These are phyloP conservation scores for Palaemon carinicauda DNA, from an alignment of 1,140 invertebrate genomes.

Conservation along the genomic window DNA sequence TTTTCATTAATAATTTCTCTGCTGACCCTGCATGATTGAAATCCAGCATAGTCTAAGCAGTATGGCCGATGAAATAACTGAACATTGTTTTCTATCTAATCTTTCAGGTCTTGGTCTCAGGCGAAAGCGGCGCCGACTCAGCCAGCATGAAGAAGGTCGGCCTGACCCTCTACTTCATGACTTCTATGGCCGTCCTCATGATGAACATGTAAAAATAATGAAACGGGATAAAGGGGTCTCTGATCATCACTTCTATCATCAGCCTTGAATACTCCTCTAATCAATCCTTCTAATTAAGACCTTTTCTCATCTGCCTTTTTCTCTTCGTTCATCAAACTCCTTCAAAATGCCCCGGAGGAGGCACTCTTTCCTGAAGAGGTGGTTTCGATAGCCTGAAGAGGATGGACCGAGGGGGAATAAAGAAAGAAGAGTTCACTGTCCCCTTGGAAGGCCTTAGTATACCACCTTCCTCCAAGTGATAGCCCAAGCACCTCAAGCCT, in stretches of 20 bases:
- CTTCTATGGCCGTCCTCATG: conserved; percentile 44
- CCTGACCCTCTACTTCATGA: conserved; percentile 39
- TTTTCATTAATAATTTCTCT: too few relatives aligned
- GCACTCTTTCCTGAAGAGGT: too few relatives aligned
- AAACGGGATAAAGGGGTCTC: too few relatives aligned
- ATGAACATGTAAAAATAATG: conserved; percentile 39
- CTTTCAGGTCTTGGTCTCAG: conserved; percentile 29
- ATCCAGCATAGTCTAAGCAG: not conserved
- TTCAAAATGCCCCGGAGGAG: not conserved
- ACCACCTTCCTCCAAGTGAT: too few relatives aligned
- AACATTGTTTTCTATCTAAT: not conserved
- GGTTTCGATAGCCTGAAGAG: not conserved
- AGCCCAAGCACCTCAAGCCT: too few relatives aligned
- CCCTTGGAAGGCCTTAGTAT: too few relatives aligned
- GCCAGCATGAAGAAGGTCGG: conserved; percentile 38
- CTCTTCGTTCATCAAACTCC: not conserved
- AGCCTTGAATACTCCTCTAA: too few relatives aligned
- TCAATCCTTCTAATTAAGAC: not conserved
- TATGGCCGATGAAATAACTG: too few relatives aligned
- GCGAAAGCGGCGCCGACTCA: conserved; percentile 24
- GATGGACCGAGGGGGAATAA: not conserved
- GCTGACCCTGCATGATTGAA: not conserved
- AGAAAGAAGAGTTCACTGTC: too few relatives aligned
- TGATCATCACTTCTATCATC: too few relatives aligned
- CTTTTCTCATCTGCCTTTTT: not conserved